phyloP scores from a whole-genome alignment of 2,888 invertebrate species.

The Cantharis flavilabris region DNA sequence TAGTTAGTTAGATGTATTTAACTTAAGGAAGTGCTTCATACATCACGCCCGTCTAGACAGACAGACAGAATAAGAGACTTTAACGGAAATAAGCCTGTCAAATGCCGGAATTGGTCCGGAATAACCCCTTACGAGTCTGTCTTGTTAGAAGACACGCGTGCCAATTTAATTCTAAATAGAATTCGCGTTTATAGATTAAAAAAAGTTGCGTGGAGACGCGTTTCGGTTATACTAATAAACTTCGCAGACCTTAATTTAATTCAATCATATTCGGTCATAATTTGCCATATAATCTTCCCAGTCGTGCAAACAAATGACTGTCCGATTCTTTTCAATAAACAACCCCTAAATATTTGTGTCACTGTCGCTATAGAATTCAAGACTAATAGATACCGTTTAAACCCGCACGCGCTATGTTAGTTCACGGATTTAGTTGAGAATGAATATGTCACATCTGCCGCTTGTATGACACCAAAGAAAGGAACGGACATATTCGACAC shows the following conservation, averaged over 20 bases:
- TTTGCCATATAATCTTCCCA: slow-evolving; percentile 29
- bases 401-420: slow-evolving; percentile 35
- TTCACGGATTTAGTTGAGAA: slow-evolving; percentile 32
- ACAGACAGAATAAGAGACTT: slow-evolving; percentile 31
- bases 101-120: slow-evolving; percentile 34
- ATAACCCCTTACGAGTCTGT: slow-evolving; percentile 32
- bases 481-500: slow-evolving; percentile 4
- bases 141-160: slow-evolving; percentile 37
- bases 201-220: neutral
- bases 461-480: slow-evolving; percentile 3
- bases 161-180: slow-evolving; percentile 24
- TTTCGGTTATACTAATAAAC: slow-evolving; percentile 2
- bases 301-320: neutral
- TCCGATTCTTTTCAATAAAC: slow-evolving; percentile 4
- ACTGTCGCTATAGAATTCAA: slow-evolving; percentile 27
- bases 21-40: slow-evolving; percentile 22
- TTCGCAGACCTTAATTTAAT: slow-evolving; percentile 16
- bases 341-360: slow-evolving; percentile 11
- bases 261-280: slow-evolving; percentile 31
- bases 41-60: slow-evolving; percentile 27
- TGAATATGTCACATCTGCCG: slow-evolving; percentile 33
- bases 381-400: slow-evolving; percentile 36
- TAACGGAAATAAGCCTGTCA: slow-evolving; percentile 36
- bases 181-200: slow-evolving; percentile 4
- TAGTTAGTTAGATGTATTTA: slow-evolving; percentile 1